Evolutionary conservation across 2,113 vertebrate species (phyloP).

Genomic region (Thermophis baileyi): DNA sequence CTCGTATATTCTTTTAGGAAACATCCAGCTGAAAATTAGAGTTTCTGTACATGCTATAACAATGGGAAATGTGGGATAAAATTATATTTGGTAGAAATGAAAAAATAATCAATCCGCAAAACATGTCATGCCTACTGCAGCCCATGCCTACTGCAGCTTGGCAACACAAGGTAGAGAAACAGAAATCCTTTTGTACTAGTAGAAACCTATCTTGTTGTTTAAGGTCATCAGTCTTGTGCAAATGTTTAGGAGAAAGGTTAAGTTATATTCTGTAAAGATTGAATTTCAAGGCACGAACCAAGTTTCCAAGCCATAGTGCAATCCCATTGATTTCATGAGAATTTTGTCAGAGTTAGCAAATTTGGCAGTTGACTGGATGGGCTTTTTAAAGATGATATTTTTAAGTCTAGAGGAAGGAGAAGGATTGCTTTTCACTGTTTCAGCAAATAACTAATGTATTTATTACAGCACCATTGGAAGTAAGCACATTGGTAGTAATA

Average conservation of each 20-base stretch:
- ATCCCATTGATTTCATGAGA: slow-evolving; percentile 18
- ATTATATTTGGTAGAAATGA: not conserved
- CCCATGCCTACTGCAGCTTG: not conserved
- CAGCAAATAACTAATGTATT: not conserved
- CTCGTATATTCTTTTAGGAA: not conserved
- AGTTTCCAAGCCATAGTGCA: not conserved
- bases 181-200: not conserved
- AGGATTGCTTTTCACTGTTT: not conserved
- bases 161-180: not conserved
- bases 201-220: not conserved
- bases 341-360: slow-evolving; percentile 14
- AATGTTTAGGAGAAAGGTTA: not conserved
- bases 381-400: not conserved
- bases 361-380: not conserved
- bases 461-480: not conserved
- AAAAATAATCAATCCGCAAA: not conserved
- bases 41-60: not conserved
- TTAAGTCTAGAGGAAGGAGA: not conserved
- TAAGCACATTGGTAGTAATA: not conserved
- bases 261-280: slow-evolving; percentile 1
- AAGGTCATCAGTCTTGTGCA: slow-evolving; percentile 13
- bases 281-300: slow-evolving; percentile 7
- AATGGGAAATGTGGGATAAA: slow-evolving; percentile 14
- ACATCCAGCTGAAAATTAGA: slow-evolving; percentile 3
- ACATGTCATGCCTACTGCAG: not conserved